A percentile compares a stretch with the other conserved stretches of the same genome.
phyloP scores from a whole-genome alignment of 2,113 vertebrate species.

The Saccopteryx bilineata region DNA sequence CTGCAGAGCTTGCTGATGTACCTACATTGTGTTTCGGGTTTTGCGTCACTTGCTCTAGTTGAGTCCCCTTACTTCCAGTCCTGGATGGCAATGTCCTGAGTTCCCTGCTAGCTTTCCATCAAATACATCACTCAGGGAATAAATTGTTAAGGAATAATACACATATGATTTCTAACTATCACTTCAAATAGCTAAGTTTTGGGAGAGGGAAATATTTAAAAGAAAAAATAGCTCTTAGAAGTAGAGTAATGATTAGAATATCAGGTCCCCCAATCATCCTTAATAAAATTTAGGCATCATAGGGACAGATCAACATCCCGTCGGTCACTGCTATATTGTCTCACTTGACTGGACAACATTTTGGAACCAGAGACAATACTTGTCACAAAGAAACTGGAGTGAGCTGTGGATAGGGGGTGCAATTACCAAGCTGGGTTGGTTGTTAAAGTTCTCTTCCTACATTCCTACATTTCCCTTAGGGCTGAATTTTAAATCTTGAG shows the following conservation, averaged over 20 bases:
- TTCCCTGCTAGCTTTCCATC: neutral
- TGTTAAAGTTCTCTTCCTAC: neutral
- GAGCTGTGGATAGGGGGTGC: neutral
- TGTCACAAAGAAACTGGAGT: neutral
- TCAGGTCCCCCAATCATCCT: neutral
- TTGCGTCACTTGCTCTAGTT: neutral
- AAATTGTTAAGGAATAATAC: neutral
- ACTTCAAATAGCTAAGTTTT: slow-evolving; percentile 1
- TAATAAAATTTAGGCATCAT: neutral
- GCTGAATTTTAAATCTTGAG: slow-evolving; percentile 3
- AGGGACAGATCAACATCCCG: neutral
- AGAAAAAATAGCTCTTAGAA: neutral
- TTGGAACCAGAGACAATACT: neutral
- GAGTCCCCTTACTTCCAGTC: neutral
- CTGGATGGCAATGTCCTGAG: neutral
- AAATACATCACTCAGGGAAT: neutral
- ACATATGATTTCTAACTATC: neutral
- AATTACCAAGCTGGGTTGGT: neutral
- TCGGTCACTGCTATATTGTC: neutral
- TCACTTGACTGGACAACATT: neutral
- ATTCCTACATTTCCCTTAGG: neutral
- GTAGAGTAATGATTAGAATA: neutral
- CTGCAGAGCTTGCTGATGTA: neutral
- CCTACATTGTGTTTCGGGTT: neutral
- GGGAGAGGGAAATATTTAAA: neutral